phyloP scores from a whole-genome alignment of 2,113 vertebrate genomes.

The Cygnus buccinator region DNA sequence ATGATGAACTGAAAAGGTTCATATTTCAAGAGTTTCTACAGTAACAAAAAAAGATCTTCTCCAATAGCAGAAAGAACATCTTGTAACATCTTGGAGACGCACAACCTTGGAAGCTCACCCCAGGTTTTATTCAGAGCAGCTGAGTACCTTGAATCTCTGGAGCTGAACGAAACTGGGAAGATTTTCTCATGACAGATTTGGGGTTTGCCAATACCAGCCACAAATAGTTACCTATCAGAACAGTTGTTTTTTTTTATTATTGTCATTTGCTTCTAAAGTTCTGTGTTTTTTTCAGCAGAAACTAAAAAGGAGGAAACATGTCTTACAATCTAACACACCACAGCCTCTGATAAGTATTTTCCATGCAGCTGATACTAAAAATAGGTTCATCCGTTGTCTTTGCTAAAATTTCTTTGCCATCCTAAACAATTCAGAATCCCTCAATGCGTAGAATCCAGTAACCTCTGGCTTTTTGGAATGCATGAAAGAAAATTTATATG shows the following conservation, averaged over 20 bases:
- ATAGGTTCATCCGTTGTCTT: neutral
- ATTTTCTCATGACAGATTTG: neutral
- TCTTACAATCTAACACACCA: neutral
- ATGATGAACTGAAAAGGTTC: neutral
- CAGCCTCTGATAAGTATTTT: slow-evolving; percentile 16
- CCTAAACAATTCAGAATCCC: neutral
- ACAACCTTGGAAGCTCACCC: neutral
- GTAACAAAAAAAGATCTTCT: neutral
- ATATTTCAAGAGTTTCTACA: neutral
- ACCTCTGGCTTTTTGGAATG: neutral
- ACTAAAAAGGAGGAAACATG: slow-evolving; percentile 7
- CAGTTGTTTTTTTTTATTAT: neutral
- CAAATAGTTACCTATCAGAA: neutral
- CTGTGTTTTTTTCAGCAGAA: neutral
- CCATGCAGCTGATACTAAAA: neutral
- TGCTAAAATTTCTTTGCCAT: neutral
- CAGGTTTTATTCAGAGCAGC: neutral
- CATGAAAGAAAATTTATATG: neutral
- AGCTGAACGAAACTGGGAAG: neutral
- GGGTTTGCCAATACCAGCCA: accelerated
- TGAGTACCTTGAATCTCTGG: neutral
- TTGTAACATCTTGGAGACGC: neutral
- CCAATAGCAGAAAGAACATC: neutral
- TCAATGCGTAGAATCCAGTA: neutral
- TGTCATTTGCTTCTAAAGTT: neutral